A percentile compares a stretch with the other conserved stretches of the same genome.
Evolutionary conservation across 2,113 vertebrate genomes (phyloP).

Genomic region (Bos javanicus): DNA sequence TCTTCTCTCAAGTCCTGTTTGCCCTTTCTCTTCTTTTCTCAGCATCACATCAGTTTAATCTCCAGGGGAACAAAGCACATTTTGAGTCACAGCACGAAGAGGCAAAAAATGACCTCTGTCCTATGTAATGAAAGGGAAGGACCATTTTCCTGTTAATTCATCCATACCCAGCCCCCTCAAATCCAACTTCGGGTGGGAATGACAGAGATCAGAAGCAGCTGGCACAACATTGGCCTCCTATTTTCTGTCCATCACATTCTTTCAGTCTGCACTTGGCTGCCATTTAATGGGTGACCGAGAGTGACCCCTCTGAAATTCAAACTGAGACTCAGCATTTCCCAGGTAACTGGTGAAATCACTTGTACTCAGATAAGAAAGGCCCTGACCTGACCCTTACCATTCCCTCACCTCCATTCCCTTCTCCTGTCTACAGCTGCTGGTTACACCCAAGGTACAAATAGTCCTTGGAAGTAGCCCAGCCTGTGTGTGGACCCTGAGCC

Average conservation of each 20-base stretch:
- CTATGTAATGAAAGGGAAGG: background rate
- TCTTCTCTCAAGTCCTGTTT: background rate
- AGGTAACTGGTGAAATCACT: background rate
- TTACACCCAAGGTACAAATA: constrained; percentile 43
- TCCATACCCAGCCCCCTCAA: background rate
- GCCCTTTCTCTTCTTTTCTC: background rate
- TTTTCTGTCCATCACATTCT: background rate
- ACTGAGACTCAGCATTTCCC: background rate
- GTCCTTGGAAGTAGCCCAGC: constrained; percentile 44
- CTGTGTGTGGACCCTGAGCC: background rate
- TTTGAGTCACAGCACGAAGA: background rate
- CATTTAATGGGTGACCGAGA: background rate
- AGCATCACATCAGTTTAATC: background rate
- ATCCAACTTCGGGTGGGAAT: background rate
- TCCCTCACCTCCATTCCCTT: background rate
- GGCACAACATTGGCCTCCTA: background rate
- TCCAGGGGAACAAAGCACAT: constrained; percentile 18
- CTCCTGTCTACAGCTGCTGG: background rate
- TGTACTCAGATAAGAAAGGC: background rate
- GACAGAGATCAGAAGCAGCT: background rate
- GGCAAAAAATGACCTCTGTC: background rate
- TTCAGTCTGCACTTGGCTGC: background rate
- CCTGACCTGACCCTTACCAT: background rate
- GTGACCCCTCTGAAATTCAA: background rate
- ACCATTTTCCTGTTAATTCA: background rate